Evolutionary conservation across 2,797 vertebrate genomes (phyloP), one percentile per base, ranked within the genome.

Genomic region (Loris lydekkerianus): DNA sequence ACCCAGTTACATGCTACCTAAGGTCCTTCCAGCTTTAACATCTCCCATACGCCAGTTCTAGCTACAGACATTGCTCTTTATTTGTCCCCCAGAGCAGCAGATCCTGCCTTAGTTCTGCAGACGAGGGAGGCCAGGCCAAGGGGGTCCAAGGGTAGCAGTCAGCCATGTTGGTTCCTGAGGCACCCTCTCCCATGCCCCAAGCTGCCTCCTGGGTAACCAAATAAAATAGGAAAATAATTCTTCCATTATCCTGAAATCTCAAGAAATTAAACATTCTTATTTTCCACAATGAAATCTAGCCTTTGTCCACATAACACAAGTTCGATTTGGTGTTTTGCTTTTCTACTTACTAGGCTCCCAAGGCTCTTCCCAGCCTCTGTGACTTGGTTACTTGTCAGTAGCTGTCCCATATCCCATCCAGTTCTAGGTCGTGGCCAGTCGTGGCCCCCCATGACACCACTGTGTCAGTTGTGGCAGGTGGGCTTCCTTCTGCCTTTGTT

Each of bases 151-250:
- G 6, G 10, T 2, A 3, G 31, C 13, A 10, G 1, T 43, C 37
- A 27, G 81, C 34, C 3, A 6, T 8, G 75, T 20, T 73, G 70
- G 60, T 14, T 60, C 18, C 43, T 0, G 25, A 27, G 65, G n/a
- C 4, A 37, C 67, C 77, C 40, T 58, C 5, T 69, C 34, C 5
- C 23, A 34, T 15, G 40, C 27, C 65, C 82, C 27, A 4, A 15
- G 29, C 27, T 81, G 87, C 58, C 70, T 88, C 34, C 80, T 69
- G 9, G 69, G 83, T n/a, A 94, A 63, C 25, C 72, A 34, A 60
- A 60, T 56, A 34, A 67, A 67, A 76, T 58, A 73, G 31, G 31
- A 37, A 65, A 60, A n/a, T 29, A 15, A 10, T 14, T 5, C 4
- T 67, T 63, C 27, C 1, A 1, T 18, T 31, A 34, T 49, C 65